Percentiles rank a stretch among this genome's conserved stretches.
Evolutionary conservation across 35 echinoderm and acorn worm genomes (phyloP).

Genomic region (Apostichopus japonicus): DNA sequence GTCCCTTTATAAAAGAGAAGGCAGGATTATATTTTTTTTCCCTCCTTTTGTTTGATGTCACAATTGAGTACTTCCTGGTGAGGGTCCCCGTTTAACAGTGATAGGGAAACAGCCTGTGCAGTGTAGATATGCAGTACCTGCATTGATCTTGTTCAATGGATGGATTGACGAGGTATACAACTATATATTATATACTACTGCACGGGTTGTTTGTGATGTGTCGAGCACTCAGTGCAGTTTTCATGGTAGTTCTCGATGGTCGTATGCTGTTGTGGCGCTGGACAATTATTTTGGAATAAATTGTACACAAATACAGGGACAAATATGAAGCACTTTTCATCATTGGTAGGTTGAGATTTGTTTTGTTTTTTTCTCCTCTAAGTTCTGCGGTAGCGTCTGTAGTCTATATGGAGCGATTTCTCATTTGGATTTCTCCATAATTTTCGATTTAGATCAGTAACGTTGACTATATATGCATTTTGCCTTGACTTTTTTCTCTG

Average conservation of each 20-base stretch:
- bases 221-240: neutral
- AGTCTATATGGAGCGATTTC: too few species aligned
- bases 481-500: too few species aligned
- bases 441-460: too few species aligned
- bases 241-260: neutral
- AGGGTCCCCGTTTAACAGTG: neutral
- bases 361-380: neutral
- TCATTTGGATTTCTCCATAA: neutral
- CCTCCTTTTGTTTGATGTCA: neutral
- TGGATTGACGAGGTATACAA: neutral
- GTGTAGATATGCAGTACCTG: neutral
- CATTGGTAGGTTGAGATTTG: neutral
- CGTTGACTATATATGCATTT: too few species aligned
- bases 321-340: neutral
- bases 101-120: constrained; percentile 3
- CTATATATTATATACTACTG: neutral
- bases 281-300: neutral
- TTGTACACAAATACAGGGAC: neutral
- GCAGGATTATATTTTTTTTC: neutral
- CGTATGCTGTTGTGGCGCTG: neutral
- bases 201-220: neutral
- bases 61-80: constrained; percentile 18
- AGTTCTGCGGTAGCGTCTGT: too few species aligned
- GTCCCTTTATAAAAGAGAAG: neutral
- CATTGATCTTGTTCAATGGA: neutral